A percentile compares a stretch with the other conserved stretches of the same genome.
Conservation (phyloP, 1,140 invertebrate genomes). For the Bombus superbus region DNA sequence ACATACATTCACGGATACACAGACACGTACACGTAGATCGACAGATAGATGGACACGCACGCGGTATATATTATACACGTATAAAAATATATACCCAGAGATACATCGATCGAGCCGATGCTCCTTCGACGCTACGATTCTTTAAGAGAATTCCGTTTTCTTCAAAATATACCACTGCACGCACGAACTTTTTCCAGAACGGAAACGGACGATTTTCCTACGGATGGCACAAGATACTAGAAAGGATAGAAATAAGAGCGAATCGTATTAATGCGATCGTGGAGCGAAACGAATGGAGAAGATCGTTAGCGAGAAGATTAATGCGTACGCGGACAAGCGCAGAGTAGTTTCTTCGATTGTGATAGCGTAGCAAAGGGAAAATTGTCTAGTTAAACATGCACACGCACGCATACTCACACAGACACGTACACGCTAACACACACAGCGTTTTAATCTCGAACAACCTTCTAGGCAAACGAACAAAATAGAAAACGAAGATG, state of each 20-base stretch:
- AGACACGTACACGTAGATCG: background rate
- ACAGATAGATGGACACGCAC: background rate
- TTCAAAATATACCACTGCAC: constrained; percentile 37
- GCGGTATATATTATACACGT: constrained; percentile 23
- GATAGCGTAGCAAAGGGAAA: background rate
- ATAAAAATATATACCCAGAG: constrained; percentile 9
- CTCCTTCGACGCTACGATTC: constrained; percentile 56
- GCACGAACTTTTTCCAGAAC: constrained; percentile 29
- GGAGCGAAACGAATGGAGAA: background rate
- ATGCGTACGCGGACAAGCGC: constrained; percentile 14
- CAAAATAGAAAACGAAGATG: constrained; percentile 7
- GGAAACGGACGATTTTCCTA: constrained; percentile 50
- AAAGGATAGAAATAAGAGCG: background rate
- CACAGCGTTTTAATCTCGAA: background rate
- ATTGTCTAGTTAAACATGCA: background rate
- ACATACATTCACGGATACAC: background rate
- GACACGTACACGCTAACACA: background rate
- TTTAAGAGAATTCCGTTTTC: constrained; percentile 60
- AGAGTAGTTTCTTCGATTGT: constrained; percentile 15
- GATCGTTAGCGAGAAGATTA: constrained; percentile 40
- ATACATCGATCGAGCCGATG: constrained; percentile 45
- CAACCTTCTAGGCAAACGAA: constrained; percentile 8
- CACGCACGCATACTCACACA: too few relatives aligned
- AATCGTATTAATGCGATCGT: background rate
- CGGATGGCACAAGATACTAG: constrained; percentile 3